A percentile compares a stretch with the other conserved stretches of the same genome.
phyloP scores from a whole-genome alignment of 2,797 vertebrate genomes.

The Phrynocephalus vlangalii region DNA sequence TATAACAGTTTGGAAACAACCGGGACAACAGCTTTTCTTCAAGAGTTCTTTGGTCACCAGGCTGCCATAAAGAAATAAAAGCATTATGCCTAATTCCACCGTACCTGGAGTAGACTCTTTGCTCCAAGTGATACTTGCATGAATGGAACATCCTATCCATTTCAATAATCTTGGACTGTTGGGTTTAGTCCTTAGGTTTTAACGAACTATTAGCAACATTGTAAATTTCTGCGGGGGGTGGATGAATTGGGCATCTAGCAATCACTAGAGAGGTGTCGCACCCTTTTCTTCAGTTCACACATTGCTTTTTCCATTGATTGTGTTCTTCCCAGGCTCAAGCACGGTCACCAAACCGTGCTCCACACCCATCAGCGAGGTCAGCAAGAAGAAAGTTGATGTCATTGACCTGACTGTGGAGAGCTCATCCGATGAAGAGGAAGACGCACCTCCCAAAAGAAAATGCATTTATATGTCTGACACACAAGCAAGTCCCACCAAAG shows the following conservation, averaged over 20 bases:
- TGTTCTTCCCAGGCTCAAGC: conserved; percentile 74
- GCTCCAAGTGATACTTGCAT: too few species aligned
- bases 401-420: conserved; percentile 94
- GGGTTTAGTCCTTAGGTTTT: neutral
- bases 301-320: neutral
- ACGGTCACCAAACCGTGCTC: conserved; percentile 83
- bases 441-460: conserved; percentile 88
- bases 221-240: neutral
- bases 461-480: conserved; percentile 89
- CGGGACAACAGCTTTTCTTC: neutral
- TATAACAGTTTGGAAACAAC: neutral
- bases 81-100: too few species aligned
- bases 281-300: too few species aligned
- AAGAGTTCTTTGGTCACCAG: neutral
- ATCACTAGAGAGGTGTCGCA: neutral
- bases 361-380: conserved; percentile 79
- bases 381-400: conserved; percentile 90
- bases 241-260: neutral
- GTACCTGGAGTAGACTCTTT: too few species aligned
- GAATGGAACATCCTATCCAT: too few species aligned
- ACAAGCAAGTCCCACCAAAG: conserved; percentile 88
- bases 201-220: neutral
- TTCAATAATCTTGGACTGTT: too few species aligned
- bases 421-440: conserved; percentile 89
- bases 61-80: neutral